A percentile compares a stretch with the other conserved stretches of the same genome.
phyloP scores from a whole-genome alignment of 2,113 vertebrate genomes.

The Tautogolabrus adspersus region DNA sequence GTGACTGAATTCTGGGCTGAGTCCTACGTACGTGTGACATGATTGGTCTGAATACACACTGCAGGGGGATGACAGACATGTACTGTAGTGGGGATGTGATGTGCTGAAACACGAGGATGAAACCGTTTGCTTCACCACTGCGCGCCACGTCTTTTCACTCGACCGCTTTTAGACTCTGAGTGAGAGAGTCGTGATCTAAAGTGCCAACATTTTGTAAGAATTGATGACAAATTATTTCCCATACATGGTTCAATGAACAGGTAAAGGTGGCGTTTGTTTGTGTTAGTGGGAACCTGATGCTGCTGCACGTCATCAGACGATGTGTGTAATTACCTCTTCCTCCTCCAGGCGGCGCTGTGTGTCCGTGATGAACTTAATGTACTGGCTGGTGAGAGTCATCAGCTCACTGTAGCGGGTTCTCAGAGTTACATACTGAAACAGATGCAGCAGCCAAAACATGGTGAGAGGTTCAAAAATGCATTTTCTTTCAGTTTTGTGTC shows the following conservation, averaged over 20 bases:
- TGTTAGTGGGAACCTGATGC: slow-evolving; percentile 26
- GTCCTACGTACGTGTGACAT: slow-evolving; percentile 25
- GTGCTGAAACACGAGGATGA: slow-evolving; percentile 37
- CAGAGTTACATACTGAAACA: slow-evolving; percentile 91
- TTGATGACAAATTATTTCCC: slow-evolving; percentile 52
- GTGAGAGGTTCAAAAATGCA: not conserved
- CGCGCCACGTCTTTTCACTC: not conserved
- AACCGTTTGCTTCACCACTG: slow-evolving; percentile 49
- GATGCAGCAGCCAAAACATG: not conserved
- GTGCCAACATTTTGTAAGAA: slow-evolving; percentile 39
- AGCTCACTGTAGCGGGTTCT: slow-evolving; percentile 94
- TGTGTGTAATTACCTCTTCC: slow-evolving; percentile 88
- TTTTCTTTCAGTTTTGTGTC: too few species aligned
- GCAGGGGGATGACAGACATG: slow-evolving; percentile 58
- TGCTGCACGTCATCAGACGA: not conserved
- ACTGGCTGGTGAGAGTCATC: slow-evolving; percentile 92
- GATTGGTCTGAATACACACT: slow-evolving; percentile 37
- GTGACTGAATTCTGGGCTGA: slow-evolving; percentile 41
- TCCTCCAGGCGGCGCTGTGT: slow-evolving; percentile 90
- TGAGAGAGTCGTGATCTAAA: not conserved
- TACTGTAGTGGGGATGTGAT: slow-evolving; percentile 55
- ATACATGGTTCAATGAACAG: slow-evolving; percentile 21
- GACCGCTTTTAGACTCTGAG: not conserved
- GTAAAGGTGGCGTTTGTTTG: not conserved
- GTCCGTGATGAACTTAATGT: slow-evolving; percentile 92